phyloP scores from a whole-genome alignment of 2,113 vertebrate species.

The Nipponia nippon region DNA sequence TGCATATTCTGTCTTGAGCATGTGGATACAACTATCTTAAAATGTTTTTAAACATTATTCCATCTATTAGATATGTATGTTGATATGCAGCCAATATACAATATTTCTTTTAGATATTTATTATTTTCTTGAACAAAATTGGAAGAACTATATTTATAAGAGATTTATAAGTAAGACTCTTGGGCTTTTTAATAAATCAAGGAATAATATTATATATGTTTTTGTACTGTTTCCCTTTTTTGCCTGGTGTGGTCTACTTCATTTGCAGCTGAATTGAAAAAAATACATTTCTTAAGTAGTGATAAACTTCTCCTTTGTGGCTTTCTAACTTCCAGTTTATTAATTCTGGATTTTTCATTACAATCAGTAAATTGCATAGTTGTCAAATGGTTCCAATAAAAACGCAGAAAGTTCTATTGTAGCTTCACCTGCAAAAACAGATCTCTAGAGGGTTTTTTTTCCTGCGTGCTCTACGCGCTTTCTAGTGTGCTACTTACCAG shows the following conservation, averaged over 20 bases:
- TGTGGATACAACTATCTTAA: background rate
- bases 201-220: background rate
- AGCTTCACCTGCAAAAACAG: background rate
- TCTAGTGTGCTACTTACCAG: background rate
- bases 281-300: background rate
- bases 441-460: background rate
- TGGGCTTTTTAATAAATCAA: background rate
- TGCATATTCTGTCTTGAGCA: background rate
- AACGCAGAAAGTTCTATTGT: background rate
- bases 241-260: background rate
- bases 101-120: background rate
- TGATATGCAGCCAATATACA: background rate
- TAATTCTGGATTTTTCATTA: background rate
- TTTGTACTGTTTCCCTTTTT: background rate
- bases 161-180: background rate
- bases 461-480: background rate
- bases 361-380: background rate
- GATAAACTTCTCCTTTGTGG: background rate
- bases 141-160: background rate
- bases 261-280: background rate
- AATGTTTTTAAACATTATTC: background rate
- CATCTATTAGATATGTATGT: background rate
- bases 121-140: background rate
- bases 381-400: background rate
- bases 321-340: slow-evolving; percentile 8